These are phyloP conservation scores for Gambusia holbrooki DNA, from an alignment of 2,113 vertebrate species.

Conservation along the genomic window DNA sequence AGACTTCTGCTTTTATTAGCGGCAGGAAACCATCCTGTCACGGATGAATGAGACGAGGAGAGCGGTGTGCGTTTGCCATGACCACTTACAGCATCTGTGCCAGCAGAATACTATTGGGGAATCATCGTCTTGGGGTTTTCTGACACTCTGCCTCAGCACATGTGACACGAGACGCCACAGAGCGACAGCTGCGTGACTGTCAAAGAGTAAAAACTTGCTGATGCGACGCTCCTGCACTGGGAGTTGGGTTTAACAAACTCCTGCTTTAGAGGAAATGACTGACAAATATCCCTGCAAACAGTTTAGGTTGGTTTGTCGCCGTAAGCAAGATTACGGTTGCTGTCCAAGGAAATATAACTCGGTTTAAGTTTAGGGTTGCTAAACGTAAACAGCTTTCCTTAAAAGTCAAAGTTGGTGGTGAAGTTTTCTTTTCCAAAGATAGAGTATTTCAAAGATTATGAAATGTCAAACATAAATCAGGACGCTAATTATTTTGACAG, in stretches of 20 bases:
- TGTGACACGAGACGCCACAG: constrained; percentile 46
- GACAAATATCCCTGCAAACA: background rate
- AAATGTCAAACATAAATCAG: background rate
- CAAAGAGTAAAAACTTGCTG: constrained; percentile 44
- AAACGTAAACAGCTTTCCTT: too few species aligned
- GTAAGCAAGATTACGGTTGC: too few species aligned
- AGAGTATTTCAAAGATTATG: background rate
- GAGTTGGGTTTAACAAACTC: constrained; percentile 19
- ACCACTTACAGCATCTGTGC: constrained; percentile 22
- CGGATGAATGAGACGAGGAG: background rate
- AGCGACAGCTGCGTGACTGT: constrained; percentile 58
- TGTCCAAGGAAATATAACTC: background rate
- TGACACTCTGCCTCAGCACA: constrained; percentile 52
- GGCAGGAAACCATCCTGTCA: background rate
- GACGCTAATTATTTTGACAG: background rate
- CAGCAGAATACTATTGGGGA: constrained; percentile 36
- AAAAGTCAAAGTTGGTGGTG: background rate
- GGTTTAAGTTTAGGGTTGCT: background rate
- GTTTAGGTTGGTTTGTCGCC: background rate
- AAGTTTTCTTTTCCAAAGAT: background rate
- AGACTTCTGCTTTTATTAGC: background rate
- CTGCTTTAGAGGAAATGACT: constrained; percentile 8
- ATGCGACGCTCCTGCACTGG: constrained; percentile 19
- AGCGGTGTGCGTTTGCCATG: constrained; percentile 4
- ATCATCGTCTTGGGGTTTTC: constrained; percentile 26